Evolutionary conservation across 2,113 vertebrate genomes (phyloP).

Genomic region (Hippopotamus amphibius): DNA sequence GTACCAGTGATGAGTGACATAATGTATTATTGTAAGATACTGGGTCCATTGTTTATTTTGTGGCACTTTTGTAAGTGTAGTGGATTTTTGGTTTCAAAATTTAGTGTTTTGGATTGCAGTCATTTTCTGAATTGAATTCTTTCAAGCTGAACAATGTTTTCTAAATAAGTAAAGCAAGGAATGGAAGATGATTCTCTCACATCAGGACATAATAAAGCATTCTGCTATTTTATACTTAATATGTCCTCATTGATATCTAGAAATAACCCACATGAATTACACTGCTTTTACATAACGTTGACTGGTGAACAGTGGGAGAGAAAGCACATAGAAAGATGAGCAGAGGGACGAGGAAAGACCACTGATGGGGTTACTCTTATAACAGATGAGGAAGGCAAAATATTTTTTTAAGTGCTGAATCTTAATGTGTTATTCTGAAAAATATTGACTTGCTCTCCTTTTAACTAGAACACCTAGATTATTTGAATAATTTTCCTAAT

Average conservation of each 20-base stretch:
- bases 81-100: constrained; percentile 32
- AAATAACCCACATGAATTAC: background rate
- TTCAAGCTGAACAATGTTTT: background rate
- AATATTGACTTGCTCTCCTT: background rate
- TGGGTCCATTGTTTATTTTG: background rate
- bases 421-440: background rate
- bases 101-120: background rate
- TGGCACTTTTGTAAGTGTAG: background rate
- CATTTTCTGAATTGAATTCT: constrained; percentile 41
- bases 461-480: constrained; percentile 23
- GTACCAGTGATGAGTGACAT: too few species aligned
- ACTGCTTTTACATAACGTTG: background rate
- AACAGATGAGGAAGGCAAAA: background rate
- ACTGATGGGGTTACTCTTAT: background rate
- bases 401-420: constrained; percentile 22
- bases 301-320: background rate
- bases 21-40: background rate
- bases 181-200: background rate
- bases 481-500: constrained; percentile 15
- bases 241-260: background rate
- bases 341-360: background rate
- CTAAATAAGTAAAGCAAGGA: background rate
- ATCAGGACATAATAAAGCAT: background rate
- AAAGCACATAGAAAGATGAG: background rate
- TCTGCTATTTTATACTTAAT: background rate